phyloP scores from a whole-genome alignment of 2,888 invertebrate genomes.

The Cerastoderma edule region DNA sequence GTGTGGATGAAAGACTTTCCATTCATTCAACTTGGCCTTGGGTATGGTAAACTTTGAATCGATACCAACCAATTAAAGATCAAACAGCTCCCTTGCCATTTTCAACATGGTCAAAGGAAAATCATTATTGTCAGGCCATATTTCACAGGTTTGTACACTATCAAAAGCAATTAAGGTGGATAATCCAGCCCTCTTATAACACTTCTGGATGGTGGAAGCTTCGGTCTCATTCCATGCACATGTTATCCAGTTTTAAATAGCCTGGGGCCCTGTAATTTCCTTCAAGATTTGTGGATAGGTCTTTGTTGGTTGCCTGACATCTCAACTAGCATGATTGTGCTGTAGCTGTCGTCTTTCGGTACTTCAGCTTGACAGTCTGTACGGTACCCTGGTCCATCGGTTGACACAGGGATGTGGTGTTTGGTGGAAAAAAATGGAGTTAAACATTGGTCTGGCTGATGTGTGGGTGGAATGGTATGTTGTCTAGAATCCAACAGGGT shows the following conservation, averaged over 20 bases:
- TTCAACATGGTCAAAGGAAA: constrained; percentile 7
- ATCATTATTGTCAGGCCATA: constrained; percentile 9
- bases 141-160: neutral
- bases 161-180: neutral
- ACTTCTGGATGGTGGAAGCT: neutral
- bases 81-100: constrained; percentile 29
- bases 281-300: constrained; percentile 23
- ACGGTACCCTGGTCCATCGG: constrained; percentile 43
- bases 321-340: constrained; percentile 8
- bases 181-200: constrained; percentile 29
- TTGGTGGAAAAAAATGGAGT: constrained; percentile 4
- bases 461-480: neutral
- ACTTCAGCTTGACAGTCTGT: constrained; percentile 42
- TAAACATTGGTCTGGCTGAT: neutral
- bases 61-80: constrained; percentile 9
- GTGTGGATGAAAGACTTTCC: constrained; percentile 19
- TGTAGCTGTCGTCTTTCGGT: constrained; percentile 36
- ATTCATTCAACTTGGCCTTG: constrained; percentile 24
- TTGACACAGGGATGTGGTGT: neutral
- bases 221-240: constrained; percentile 3
- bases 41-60: constrained; percentile 27
- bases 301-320: constrained; percentile 19
- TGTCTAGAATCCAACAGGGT: too few species aligned
- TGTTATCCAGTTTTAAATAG: constrained; percentile 40
- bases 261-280: constrained; percentile 29